A percentile compares a stretch with the other conserved stretches of the same genome.
Conservation (phyloP, 2,113 vertebrate genomes). For the Tupaia chinensis region DNA sequence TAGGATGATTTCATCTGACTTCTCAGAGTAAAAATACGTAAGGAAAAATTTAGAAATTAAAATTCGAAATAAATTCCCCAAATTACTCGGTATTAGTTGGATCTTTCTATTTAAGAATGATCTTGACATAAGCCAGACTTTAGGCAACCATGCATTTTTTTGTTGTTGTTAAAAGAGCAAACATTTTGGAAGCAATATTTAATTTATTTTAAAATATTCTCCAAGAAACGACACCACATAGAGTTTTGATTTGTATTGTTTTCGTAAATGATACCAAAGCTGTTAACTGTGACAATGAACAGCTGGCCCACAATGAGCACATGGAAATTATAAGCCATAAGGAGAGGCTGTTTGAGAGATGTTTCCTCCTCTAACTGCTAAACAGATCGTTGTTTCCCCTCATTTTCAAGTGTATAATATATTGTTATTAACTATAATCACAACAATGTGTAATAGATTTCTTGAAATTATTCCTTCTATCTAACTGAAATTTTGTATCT, state of each 20-base stretch:
- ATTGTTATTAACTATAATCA: not conserved
- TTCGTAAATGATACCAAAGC: not conserved
- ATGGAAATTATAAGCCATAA: rapidly evolving
- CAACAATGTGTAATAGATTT: no score
- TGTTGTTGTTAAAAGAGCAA: not conserved
- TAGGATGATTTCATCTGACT: not conserved
- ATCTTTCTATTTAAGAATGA: not conserved
- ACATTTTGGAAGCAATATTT: conserved; percentile 70
- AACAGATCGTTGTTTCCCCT: not conserved
- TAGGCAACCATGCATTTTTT: conserved; percentile 38
- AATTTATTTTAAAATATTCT: conserved; percentile 70
- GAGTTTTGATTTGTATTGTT: not conserved
- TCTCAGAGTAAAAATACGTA: not conserved
- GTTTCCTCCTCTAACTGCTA: not conserved
- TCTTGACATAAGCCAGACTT: conserved; percentile 33
- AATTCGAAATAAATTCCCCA: not conserved
- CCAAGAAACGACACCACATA: conserved; percentile 53
- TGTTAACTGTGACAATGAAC: not conserved
- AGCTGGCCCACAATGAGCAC: not conserved
- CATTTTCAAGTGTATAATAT: not conserved
- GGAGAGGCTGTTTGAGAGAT: no score
- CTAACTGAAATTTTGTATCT: not conserved
- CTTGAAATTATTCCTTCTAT: not conserved
- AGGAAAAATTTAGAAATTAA: not conserved
- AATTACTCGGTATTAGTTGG: not conserved